These are phyloP conservation scores for Dyspetes luteomarginatus DNA, from an alignment of 2,888 invertebrate genomes.

Conservation along the genomic window DNA sequence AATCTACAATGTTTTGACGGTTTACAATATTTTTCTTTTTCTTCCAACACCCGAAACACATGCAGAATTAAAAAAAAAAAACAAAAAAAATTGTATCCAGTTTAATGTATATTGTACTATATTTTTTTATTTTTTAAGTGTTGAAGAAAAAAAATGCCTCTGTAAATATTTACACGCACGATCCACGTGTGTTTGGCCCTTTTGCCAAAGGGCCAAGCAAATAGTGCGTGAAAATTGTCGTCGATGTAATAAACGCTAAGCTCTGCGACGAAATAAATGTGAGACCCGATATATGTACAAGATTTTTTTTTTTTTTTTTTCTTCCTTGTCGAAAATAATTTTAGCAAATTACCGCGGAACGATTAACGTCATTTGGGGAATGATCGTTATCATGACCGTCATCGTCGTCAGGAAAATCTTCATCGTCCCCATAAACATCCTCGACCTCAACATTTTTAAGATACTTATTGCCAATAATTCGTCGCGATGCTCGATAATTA, in stretches of 20 bases:
- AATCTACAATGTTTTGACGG: constrained; percentile 4
- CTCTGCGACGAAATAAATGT: constrained; percentile 54
- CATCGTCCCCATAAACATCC: constrained; percentile 55
- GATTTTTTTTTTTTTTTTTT: neutral
- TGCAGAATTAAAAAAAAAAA: too few relatives aligned
- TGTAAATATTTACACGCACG: constrained; percentile 65
- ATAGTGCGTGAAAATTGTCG: neutral
- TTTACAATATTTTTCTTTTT: constrained; percentile 45
- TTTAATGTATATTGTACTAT: constrained; percentile 64
- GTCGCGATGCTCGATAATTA: constrained; percentile 87
- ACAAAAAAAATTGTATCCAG: constrained; percentile 35
- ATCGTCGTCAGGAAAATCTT: neutral
- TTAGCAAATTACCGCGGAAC: neutral
- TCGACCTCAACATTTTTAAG: constrained; percentile 41
- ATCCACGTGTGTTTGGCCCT: neutral
- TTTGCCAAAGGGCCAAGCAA: neutral
- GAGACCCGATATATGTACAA: constrained; percentile 54
- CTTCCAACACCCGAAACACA: neutral
- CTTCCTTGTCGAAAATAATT: neutral
- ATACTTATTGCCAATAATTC: constrained; percentile 64
- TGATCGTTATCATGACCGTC: constrained; percentile 1
- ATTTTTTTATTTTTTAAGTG: constrained; percentile 59
- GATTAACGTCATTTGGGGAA: neutral
- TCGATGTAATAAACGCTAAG: constrained; percentile 44
- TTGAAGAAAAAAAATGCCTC: constrained; percentile 58